Evolutionary conservation across 2,113 vertebrate genomes (phyloP).

Genomic region (Manacus vitellinus): DNA sequence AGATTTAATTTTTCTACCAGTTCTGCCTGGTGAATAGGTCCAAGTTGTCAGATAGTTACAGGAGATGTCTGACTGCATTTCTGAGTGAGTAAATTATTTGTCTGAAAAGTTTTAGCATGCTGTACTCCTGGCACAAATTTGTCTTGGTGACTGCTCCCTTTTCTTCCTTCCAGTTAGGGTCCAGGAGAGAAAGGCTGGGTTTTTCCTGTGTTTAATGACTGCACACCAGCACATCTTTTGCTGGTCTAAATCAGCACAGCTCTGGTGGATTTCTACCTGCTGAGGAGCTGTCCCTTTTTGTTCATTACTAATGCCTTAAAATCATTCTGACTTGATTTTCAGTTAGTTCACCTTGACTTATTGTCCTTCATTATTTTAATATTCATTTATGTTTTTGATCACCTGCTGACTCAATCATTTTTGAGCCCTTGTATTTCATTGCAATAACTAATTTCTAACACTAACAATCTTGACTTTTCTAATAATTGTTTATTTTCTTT

Average conservation of each 20-base stretch:
- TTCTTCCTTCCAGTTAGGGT: not conserved
- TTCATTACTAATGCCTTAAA: conserved; percentile 57
- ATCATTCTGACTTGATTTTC: conserved; percentile 51
- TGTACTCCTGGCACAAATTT: not conserved
- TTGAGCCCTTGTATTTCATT: conserved; percentile 18
- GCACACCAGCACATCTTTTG: not conserved
- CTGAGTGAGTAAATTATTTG: not conserved
- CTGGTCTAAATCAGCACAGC: not conserved
- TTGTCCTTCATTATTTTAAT: conserved; percentile 62
- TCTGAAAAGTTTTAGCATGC: not conserved
- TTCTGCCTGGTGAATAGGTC: not conserved
- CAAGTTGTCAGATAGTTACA: not conserved
- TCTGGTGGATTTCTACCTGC: conserved; percentile 44
- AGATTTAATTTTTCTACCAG: not conserved
- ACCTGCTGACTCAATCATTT: conserved; percentile 65
- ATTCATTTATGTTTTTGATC: conserved; percentile 58
- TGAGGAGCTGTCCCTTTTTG: conserved; percentile 29
- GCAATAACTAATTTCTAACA: conserved; percentile 40
- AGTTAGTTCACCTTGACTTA: conserved; percentile 66
- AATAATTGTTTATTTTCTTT: conserved; percentile 50
- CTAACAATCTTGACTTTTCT: conserved; percentile 35
- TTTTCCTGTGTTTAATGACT: not conserved
- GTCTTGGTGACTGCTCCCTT: not conserved
- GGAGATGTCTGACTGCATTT: not conserved
- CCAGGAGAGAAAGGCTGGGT: not conserved